A percentile compares a stretch with the other conserved stretches of the same genome.
phyloP scores from a whole-genome alignment of 1,140 invertebrate genomes.

The Drosophila parabipectinata region DNA sequence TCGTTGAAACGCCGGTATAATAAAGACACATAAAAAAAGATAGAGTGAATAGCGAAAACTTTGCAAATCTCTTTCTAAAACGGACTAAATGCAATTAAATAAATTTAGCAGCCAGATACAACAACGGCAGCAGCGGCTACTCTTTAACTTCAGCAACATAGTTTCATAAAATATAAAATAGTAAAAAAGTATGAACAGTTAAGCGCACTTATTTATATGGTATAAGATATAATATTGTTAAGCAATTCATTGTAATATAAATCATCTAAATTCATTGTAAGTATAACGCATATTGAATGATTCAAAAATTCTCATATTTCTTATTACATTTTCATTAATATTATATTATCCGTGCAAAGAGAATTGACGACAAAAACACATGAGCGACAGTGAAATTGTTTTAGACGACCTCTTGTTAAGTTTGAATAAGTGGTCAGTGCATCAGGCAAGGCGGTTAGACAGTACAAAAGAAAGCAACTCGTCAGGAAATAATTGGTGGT shows the following conservation, averaged over 20 bases:
- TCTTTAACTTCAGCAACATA: neutral
- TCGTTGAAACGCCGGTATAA: too few relatives aligned
- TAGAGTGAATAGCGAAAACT: neutral
- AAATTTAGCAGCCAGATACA: neutral
- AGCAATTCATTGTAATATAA: neutral
- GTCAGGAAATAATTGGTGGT: too few relatives aligned
- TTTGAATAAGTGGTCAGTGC: constrained; percentile 11
- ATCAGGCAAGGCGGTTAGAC: too few relatives aligned
- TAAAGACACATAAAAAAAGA: neutral
- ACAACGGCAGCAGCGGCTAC: too few relatives aligned
- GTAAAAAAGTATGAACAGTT: neutral
- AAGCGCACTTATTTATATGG: neutral
- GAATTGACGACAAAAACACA: constrained; percentile 9
- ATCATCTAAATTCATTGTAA: constrained; percentile 5
- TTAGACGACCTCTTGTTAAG: constrained; percentile 6
- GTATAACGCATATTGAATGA: constrained; percentile 7
- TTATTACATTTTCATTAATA: neutral
- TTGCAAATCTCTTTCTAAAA: neutral
- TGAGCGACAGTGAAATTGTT: constrained; percentile 1
- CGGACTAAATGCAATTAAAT: neutral
- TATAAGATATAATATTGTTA: neutral
- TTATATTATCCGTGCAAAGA: constrained; percentile 4
- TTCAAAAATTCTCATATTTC: constrained; percentile 8
- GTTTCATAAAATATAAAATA: neutral
- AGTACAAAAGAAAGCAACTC: too few relatives aligned